Evolutionary conservation across 2,797 vertebrate genomes (phyloP), one percentile per base, ranked within the genome.

Genomic region (Lagorchestes hirsutus): DNA sequence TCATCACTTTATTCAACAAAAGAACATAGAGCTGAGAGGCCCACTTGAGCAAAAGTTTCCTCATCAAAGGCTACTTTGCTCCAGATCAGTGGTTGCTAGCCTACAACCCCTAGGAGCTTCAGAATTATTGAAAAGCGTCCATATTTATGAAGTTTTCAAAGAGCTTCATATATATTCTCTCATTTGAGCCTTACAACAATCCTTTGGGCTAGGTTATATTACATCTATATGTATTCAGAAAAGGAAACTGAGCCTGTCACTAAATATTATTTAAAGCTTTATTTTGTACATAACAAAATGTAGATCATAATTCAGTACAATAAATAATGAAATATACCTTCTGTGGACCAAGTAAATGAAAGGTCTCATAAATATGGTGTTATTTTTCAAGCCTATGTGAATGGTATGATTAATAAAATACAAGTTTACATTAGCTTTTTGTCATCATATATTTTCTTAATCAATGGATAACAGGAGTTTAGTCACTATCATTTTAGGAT

Each of bases 21-120:
- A 11, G 11, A 5, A 50, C 52, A 54, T 34, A 92, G 91, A 92
- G 14, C 90, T 8, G 46, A 95, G n/a, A 55, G 46, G 46, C 31
- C 56, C 12, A 28, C 40, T 16, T 93, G 93, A 90, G 90, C 82
- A 94, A 57, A 92, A 90, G 0, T 0, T 31, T 95, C 55, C 12
- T 90, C 94, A 96, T 52, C 62, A n/a, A 92, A 27, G 24, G 28
- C 10, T 91, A 93, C 52, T 59, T 59, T 59, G 58, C 9, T 59
- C 57, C 58, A 59, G 58, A 59, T 29, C 29, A 29, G 8, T 10
- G 58, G 29, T 31, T 59, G 28, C 29, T 59, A 59, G 29, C 29
- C 58, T 59, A 31, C 31, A 9, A 29, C 29, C 29, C 29, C 58
- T 59, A 59, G 29, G 58, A 59, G 10, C 10, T 59, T 31, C 29